Percentiles rank a stretch among this genome's conserved stretches.
Conservation (phyloP, 2,888 invertebrate species). For the Mythimna vitellina region DNA sequence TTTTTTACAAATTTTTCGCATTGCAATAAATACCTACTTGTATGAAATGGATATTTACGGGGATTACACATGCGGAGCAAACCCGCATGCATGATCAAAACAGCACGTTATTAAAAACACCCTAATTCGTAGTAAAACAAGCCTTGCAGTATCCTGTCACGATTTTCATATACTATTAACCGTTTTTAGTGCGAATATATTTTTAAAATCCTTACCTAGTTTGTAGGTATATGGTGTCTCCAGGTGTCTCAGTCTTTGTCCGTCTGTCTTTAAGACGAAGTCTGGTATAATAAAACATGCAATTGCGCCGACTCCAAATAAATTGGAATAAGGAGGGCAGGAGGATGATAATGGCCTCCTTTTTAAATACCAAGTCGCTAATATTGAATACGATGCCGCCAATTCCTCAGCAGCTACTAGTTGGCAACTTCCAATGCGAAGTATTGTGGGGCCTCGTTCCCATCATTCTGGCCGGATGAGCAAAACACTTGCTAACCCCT, state of each 20-base stretch:
- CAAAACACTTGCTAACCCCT: slow-evolving; percentile 26
- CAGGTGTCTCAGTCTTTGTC: not conserved
- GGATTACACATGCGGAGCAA: no score
- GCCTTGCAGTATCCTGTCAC: not conserved
- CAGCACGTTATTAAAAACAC: no score
- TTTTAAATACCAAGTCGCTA: not conserved
- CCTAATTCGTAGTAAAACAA: not conserved
- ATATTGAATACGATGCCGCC: not conserved
- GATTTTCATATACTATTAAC: not conserved
- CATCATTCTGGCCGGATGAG: slow-evolving; percentile 37
- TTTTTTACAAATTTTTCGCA: no score
- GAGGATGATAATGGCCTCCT: not conserved
- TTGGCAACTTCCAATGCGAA: slow-evolving; percentile 10
- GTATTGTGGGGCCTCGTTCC: slow-evolving; percentile 38
- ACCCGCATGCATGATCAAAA: no score
- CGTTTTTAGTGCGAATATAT: not conserved
- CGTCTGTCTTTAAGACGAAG: not conserved
- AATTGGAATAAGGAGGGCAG: not conserved
- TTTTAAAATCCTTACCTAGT: no score
- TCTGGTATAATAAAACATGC: not conserved
- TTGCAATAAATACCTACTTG: no score
- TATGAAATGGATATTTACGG: no score
- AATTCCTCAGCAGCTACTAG: not conserved
- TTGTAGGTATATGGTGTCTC: no score
- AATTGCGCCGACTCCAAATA: not conserved